Evolutionary conservation across 1,140 invertebrate genomes (phyloP), one percentile per base, ranked within the genome.

Genomic region (Luehdorfia chinensis): DNA sequence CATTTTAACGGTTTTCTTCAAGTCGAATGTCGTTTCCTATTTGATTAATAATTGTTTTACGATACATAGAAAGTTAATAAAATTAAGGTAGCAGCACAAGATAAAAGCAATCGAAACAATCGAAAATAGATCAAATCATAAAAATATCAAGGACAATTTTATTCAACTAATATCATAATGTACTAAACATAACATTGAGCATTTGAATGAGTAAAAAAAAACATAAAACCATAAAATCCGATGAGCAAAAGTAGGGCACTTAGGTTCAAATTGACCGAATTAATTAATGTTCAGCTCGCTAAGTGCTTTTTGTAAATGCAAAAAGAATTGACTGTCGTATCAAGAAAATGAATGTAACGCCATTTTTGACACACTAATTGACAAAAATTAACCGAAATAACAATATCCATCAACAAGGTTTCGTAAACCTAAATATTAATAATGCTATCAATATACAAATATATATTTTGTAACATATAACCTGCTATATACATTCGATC

Each of bases 361-460:
- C 47, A 53, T 18, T 59, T 66, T 68, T 73, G 72, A 77, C 70
- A 73, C 58, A 64, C 55, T 83, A 83, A 85, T 85, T 85, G 80
- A 85, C 78, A 71, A 78, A 77, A 79, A 80, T 59, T 62, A 77
- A 83, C 61, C 58, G 65, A 79, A 84, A 73, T 59, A 72, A 77
- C 66, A 72, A 59, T n/a, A n/a, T 63, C 52, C 53, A 59, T 64
- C 54, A 75, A 81, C 76, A 75, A 74, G 64, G 58, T 71, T 70
- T 72, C 56, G 68, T 73, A 72, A 72, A 74, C 62, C 64, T 72
- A 77, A 52, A 32, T 21, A 3, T 55, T 59, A 60, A 41, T 63
- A 56, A 43, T 39, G 23, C 36, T 58, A 47, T 21, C 21, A 25
- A 57, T 59, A 51, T 39, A 66, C 62, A 67, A 46, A 61, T 58